These are phyloP conservation scores for Sinocyclocheilus anophthalmus DNA, from an alignment of 2,113 vertebrate genomes.

Conservation along the genomic window DNA sequence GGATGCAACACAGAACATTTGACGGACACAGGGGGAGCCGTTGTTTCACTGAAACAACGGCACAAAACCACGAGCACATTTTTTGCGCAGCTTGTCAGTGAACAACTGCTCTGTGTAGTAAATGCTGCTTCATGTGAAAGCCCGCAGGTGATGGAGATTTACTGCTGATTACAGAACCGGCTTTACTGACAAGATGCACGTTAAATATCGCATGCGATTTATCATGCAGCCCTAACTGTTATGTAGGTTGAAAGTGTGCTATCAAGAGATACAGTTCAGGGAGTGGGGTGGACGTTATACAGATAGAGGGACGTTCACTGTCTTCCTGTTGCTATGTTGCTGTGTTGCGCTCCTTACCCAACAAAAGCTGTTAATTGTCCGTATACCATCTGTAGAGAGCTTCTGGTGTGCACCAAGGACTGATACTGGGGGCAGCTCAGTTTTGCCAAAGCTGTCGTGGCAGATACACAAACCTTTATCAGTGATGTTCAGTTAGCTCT, in stretches of 20 bases:
- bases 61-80: too few relatives aligned
- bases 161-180: too few relatives aligned
- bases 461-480: constrained; percentile 49
- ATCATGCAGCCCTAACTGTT: neutral
- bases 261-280: neutral
- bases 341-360: too few relatives aligned
- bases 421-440: constrained; percentile 52
- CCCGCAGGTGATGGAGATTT: too few relatives aligned
- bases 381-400: constrained; percentile 58
- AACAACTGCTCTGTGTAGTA: too few relatives aligned
- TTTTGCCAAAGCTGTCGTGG: constrained; percentile 48
- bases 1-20: too few relatives aligned
- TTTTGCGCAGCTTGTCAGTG: too few relatives aligned
- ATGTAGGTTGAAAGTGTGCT: neutral
- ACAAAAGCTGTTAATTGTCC: constrained; percentile 67
- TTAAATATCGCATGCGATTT: too few relatives aligned
- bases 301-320: constrained; percentile 21
- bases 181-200: too few relatives aligned
- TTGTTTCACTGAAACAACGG: too few relatives aligned
- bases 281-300: neutral
- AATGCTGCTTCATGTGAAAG: too few relatives aligned
- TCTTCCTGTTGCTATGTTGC: constrained; percentile 43
- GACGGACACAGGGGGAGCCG: too few relatives aligned
- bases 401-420: constrained; percentile 61
- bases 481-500: neutral